Conservation (phyloP, 2,888 invertebrate species). For the Cephus pulcher region DNA sequence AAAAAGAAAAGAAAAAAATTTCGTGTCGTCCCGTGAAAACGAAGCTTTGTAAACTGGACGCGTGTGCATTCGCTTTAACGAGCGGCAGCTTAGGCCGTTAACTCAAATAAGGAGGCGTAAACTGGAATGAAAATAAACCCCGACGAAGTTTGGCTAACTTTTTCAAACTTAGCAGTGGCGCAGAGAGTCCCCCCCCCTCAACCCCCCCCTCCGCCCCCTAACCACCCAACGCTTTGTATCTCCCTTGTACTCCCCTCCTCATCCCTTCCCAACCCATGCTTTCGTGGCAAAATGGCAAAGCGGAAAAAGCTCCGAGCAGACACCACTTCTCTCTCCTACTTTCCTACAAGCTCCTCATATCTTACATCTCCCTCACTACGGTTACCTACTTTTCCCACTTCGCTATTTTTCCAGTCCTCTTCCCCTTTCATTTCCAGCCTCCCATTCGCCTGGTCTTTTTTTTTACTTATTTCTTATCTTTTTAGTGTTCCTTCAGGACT, state of each 20-base stretch:
- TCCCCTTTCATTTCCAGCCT: neutral
- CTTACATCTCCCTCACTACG: neutral
- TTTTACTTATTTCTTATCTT: neutral
- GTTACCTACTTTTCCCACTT: neutral
- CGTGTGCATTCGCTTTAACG: neutral
- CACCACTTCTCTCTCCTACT: neutral
- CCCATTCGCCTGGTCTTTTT: too few relatives aligned
- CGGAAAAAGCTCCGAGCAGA: neutral
- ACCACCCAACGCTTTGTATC: conserved; percentile 16
- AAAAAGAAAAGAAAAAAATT: neutral
- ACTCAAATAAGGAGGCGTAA: conserved; percentile 2
- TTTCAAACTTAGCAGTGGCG: neutral
- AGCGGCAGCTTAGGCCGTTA: conserved; percentile 1
- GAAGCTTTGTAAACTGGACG: neutral
- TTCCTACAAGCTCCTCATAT: neutral
- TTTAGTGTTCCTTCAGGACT: neutral
- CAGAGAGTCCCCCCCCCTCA: neutral
- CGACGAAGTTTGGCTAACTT: neutral
- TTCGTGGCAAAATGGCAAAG: neutral
- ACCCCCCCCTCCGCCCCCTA: neutral
- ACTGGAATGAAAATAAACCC: neutral
- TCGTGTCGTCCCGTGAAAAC: neutral
- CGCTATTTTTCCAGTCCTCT: neutral
- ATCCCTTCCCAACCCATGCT: neutral
- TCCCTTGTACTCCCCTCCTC: neutral